phyloP scores from a whole-genome alignment of 2,888 invertebrate species.

The Epirrhoe tristata region DNA sequence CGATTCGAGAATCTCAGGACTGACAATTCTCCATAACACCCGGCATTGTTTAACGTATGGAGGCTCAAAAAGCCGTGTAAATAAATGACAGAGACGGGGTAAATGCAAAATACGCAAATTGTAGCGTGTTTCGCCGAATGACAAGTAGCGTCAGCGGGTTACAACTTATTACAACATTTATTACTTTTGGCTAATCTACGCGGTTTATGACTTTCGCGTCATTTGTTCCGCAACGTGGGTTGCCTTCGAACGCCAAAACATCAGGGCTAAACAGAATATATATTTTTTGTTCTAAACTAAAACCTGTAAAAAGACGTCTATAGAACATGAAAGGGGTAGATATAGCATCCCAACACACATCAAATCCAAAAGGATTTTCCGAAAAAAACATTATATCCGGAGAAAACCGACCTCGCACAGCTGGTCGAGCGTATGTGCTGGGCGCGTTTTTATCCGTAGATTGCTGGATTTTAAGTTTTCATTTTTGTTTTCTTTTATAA shows the following conservation, averaged over 20 bases:
- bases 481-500: no score
- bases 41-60: conserved; percentile 22
- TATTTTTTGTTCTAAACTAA: no score
- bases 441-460: no score
- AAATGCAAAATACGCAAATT: conserved; percentile 28
- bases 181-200: conserved; percentile 13
- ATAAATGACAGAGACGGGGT: conserved; percentile 22
- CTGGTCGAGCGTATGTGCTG: no score
- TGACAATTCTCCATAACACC: conserved; percentile 18
- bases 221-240: conserved; percentile 8
- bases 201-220: conserved; percentile 3
- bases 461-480: no score
- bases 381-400: no score
- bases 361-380: no score
- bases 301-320: no score
- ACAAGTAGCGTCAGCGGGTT: conserved; percentile 24
- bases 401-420: no score
- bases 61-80: conserved; percentile 24
- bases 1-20: conserved; percentile 19
- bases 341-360: no score
- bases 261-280: background rate
- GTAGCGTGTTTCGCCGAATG: conserved; percentile 17
- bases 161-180: conserved; percentile 20
- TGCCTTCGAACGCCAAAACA: background rate
- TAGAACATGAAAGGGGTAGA: no score